Conservation (phyloP, 2,888 invertebrate genomes). For the Periphyllus acericola region DNA sequence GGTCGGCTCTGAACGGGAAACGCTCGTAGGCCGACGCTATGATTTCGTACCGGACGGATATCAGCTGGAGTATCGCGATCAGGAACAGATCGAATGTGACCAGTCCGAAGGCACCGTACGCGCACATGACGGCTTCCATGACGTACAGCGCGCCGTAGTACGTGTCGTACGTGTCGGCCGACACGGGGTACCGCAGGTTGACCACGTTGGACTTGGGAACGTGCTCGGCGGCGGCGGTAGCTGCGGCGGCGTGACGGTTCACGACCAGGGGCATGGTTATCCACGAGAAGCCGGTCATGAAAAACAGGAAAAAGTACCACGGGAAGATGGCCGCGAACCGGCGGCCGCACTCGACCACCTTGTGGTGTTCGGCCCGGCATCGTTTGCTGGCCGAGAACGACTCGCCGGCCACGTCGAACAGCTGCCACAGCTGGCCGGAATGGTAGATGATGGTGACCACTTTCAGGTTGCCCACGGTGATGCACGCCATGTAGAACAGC, state of each 20-base stretch:
- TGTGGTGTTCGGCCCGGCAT: not conserved
- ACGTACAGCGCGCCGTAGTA: not conserved
- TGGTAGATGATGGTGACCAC: not conserved
- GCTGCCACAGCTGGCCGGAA: not conserved
- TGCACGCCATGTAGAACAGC: not conserved
- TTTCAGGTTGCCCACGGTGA: not conserved
- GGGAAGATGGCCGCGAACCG: not conserved
- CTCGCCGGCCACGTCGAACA: not conserved
- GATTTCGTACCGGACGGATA: not conserved
- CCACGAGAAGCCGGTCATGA: not conserved
- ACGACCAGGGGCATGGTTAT: not conserved
- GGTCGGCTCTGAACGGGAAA: not conserved
- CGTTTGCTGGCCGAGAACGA: not conserved
- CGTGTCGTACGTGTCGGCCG: not conserved
- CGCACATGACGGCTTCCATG: not conserved
- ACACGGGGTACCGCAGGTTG: not conserved
- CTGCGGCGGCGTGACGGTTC: not conserved
- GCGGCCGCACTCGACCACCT: not conserved
- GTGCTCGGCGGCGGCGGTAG: not conserved
- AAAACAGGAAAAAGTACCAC: not conserved
- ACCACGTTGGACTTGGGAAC: not conserved
- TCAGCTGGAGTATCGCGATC: not conserved
- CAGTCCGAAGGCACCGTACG: not conserved
- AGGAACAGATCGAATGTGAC: not conserved
- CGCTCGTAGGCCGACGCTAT: not conserved